A percentile compares a stretch with the other conserved stretches of the same genome.
phyloP scores from a whole-genome alignment of 2,797 vertebrate genomes.

The Arrhamphus sclerolepis region DNA sequence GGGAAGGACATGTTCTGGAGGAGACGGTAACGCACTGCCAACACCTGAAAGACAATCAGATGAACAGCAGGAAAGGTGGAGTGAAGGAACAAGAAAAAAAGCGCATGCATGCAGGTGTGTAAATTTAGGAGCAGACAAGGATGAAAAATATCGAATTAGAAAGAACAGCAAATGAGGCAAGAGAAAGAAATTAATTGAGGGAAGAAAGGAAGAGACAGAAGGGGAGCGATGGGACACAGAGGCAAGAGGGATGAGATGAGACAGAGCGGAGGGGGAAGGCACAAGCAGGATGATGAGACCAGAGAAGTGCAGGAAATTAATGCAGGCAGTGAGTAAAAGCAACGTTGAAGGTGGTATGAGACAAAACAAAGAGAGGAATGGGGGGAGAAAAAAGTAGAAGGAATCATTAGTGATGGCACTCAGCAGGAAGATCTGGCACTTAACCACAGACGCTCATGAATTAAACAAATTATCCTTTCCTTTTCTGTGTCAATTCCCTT shows the following conservation, averaged over 20 bases:
- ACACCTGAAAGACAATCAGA: slow-evolving; percentile 56
- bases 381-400: slow-evolving; percentile 38
- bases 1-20: slow-evolving; percentile 75
- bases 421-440: slow-evolving; percentile 74
- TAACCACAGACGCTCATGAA: slow-evolving; percentile 79
- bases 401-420: slow-evolving; percentile 72
- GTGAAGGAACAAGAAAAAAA: slow-evolving; percentile 1
- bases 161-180: slow-evolving; percentile 75
- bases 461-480: slow-evolving; percentile 81
- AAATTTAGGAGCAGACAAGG: slow-evolving; percentile 61
- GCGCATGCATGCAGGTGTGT: slow-evolving; percentile 25
- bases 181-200: slow-evolving; percentile 78
- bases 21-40: slow-evolving; percentile 66
- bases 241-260: slow-evolving; percentile 52
- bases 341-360: slow-evolving; percentile 48
- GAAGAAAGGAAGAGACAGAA: slow-evolving; percentile 63
- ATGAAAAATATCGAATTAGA: slow-evolving; percentile 71
- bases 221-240: slow-evolving; percentile 53
- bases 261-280: slow-evolving; percentile 2
- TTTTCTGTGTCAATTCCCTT: slow-evolving; percentile 76
- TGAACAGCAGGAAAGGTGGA: slow-evolving; percentile 16
- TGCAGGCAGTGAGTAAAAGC: slow-evolving; percentile 45
- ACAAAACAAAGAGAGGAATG: slow-evolving; percentile 57
- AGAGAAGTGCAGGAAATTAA: slow-evolving; percentile 54
- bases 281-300: slow-evolving; percentile 32